phyloP scores from a whole-genome alignment of 2,113 vertebrate species.

The Delphinus delphis region DNA sequence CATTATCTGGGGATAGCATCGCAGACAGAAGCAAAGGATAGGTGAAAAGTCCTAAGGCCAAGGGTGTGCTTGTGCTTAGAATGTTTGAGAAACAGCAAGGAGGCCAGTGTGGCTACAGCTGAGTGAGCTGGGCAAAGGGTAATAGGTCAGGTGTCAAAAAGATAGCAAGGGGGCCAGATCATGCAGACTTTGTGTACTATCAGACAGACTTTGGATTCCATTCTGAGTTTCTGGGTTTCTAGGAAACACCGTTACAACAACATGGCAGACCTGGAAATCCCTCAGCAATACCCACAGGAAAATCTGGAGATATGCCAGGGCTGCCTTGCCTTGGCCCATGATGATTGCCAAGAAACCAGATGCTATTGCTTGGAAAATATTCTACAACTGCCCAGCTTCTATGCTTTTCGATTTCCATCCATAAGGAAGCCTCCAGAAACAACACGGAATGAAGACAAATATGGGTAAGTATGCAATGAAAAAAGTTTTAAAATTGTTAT shows the following conservation, averaged over 20 bases:
- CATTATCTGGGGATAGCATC: not conserved
- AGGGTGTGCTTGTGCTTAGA: not conserved
- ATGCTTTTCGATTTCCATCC: slow-evolving; percentile 56
- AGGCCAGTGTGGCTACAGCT: not conserved
- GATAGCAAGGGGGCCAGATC: not conserved
- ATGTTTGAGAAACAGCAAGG: not conserved
- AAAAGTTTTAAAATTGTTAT: slow-evolving; percentile 44
- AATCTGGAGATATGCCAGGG: slow-evolving; percentile 71
- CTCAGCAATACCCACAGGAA: slow-evolving; percentile 75
- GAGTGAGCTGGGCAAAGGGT: not conserved
- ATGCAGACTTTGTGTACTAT: not conserved
- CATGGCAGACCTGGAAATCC: slow-evolving; percentile 72
- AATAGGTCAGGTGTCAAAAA: not conserved
- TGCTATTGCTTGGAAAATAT: slow-evolving; percentile 83
- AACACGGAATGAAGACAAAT: slow-evolving; percentile 49
- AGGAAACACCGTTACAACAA: slow-evolving; percentile 71
- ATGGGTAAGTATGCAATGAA: slow-evolving; percentile 3
- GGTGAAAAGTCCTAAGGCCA: not conserved
- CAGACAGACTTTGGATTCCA: slow-evolving; percentile 22
- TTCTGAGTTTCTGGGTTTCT: slow-evolving; percentile 44
- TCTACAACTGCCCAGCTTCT: slow-evolving; percentile 73
- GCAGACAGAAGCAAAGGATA: not conserved
- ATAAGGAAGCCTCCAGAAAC: slow-evolving; percentile 58
- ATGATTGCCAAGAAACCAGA: slow-evolving; percentile 83
- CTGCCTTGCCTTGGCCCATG: slow-evolving; percentile 62